These are phyloP conservation scores for Papilio elwesi DNA, from an alignment of 2,888 invertebrate species.

Conservation along the genomic window DNA sequence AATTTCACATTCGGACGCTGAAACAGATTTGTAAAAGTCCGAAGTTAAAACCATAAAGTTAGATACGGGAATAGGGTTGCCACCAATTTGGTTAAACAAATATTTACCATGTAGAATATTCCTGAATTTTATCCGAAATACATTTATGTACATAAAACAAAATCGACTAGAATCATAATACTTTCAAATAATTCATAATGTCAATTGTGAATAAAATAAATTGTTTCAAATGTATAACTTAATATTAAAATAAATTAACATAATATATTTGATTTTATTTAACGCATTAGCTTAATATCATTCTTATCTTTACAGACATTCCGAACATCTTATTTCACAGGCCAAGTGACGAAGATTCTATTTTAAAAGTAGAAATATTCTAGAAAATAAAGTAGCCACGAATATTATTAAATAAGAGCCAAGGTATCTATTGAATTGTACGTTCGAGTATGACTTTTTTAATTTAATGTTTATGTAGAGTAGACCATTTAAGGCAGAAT, in stretches of 20 bases:
- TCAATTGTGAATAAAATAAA: slow-evolving; percentile 41
- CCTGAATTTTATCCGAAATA: slow-evolving; percentile 6
- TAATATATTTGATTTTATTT: slow-evolving; percentile 39
- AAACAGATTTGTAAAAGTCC: too few species aligned
- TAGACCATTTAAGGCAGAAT: too few species aligned
- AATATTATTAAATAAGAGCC: too few species aligned
- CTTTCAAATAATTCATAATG: slow-evolving; percentile 56
- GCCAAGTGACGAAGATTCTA: slow-evolving; percentile 75
- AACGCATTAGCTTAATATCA: slow-evolving; percentile 27
- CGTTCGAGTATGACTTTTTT: too few species aligned
- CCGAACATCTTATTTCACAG: slow-evolving; percentile 63
- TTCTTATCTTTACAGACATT: slow-evolving; percentile 50
- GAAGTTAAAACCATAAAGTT: too few species aligned
- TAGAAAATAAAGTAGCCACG: slow-evolving; percentile 3
- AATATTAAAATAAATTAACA: slow-evolving; percentile 38
- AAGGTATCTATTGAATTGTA: too few species aligned
- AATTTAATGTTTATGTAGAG: too few species aligned
- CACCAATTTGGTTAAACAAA: not conserved
- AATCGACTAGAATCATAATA: slow-evolving; percentile 81
- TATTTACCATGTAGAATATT: slow-evolving; percentile 34
- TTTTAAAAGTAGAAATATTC: slow-evolving; percentile 60
- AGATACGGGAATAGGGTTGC: not conserved
- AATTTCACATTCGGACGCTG: too few species aligned
- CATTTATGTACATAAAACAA: slow-evolving; percentile 50
- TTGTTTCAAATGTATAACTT: slow-evolving; percentile 37